phyloP scores from a whole-genome alignment of 2,113 vertebrate genomes.

The Dasyornis broadbenti region DNA sequence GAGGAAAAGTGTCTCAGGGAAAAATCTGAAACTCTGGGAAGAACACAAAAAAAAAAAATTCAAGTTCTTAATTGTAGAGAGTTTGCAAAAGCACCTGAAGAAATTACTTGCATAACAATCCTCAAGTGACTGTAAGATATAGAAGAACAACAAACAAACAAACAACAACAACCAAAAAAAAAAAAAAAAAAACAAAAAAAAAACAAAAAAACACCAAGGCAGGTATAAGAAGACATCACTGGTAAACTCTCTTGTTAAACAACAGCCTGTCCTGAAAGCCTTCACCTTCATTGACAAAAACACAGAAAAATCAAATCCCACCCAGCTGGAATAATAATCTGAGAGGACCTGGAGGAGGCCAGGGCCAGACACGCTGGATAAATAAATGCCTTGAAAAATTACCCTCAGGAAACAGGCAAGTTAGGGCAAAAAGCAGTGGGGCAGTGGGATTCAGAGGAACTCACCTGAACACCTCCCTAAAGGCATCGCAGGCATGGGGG shows the following conservation, averaged over 20 bases:
- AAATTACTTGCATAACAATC: background rate
- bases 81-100: background rate
- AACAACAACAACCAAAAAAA: too few relatives aligned
- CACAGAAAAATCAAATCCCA: background rate
- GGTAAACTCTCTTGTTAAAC: background rate
- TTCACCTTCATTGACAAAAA: background rate
- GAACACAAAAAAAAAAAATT: background rate
- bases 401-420: background rate
- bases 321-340: background rate
- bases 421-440: background rate
- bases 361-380: background rate
- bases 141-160: background rate
- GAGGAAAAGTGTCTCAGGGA: background rate
- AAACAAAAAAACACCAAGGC: background rate
- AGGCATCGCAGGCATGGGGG: background rate
- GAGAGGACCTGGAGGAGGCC: background rate
- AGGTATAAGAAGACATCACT: background rate
- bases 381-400: background rate
- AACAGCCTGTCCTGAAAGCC: background rate
- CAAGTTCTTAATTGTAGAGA: background rate
- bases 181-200: background rate
- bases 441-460: background rate
- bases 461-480: background rate
- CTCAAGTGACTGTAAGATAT: background rate
- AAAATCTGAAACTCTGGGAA: background rate